These are phyloP conservation scores for Loris lydekkerianus DNA, from an alignment of 2,797 vertebrate species.

Conservation along the genomic window DNA sequence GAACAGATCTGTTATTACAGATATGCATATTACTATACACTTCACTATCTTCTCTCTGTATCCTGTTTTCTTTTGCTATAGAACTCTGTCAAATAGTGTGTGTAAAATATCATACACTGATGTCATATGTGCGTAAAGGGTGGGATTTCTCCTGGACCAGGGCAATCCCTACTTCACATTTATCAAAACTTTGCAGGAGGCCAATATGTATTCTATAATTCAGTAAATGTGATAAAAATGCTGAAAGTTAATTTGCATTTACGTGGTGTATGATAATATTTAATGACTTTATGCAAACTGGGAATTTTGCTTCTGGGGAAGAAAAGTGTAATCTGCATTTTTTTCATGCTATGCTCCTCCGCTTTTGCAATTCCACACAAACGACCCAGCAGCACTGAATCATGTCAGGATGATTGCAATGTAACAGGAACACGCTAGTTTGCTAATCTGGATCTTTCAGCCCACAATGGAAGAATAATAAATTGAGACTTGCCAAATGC, in stretches of 20 bases:
- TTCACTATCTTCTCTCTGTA: constrained; percentile 13
- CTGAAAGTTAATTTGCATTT: constrained; percentile 73
- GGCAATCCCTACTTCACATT: background rate
- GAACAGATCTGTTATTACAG: background rate
- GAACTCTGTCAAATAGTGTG: constrained; percentile 23
- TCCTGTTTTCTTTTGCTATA: constrained; percentile 28
- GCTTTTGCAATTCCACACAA: constrained; percentile 2
- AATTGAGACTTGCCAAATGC: constrained; percentile 64
- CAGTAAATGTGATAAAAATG: constrained; percentile 57
- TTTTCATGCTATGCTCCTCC: background rate
- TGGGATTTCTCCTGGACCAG: background rate
- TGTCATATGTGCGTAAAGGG: background rate
- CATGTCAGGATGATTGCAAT: constrained; percentile 43
- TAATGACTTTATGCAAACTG: constrained; percentile 43
- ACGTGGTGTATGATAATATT: constrained; percentile 50
- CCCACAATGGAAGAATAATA: constrained; percentile 64
- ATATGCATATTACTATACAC: background rate
- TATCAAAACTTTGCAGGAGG: constrained; percentile 47
- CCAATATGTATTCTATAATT: constrained; percentile 28
- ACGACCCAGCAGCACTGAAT: constrained; percentile 34
- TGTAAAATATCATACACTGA: background rate
- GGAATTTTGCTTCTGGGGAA: constrained; percentile 53
- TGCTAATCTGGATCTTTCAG: constrained; percentile 72
- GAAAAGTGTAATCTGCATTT: constrained; percentile 52
- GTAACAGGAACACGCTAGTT: constrained; percentile 50